Evolutionary conservation across 2,113 vertebrate genomes (phyloP), one percentile per base, ranked within the genome.

Genomic region (Menidia beryllina): DNA sequence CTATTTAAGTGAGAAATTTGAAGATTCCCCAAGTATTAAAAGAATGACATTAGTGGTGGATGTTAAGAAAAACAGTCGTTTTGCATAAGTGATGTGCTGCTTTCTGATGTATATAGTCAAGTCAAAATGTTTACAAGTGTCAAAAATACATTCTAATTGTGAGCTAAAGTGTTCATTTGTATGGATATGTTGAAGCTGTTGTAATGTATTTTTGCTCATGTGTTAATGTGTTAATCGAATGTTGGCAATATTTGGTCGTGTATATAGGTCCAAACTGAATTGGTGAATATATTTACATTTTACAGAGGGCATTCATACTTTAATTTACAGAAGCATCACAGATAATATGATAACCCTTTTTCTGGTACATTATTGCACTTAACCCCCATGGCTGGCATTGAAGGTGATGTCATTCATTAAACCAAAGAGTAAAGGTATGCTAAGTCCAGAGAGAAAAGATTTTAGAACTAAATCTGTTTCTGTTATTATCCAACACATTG

Each of bases 71-170:
- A 30, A 11, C 57, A 72, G 62, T 73, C 69, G 52, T 66, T 75
- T 83, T 66, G 78, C 38, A 82, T 70, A 86, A 67, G 73, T 87
- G 75, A 83, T 88, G 73, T 91, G 93, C 91, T 93, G 92, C 92
- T 93, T 86, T 86, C 88, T 83, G 48, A 78, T 82, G 75, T 91
- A 63, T 69, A 74, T 88, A 82, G 45, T 30, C 68, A 79, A 86
- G 91, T 93, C 90, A 89, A 62, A 86, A 87, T 93, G 93, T 94
- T 94, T 94, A 94, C 93, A 93, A 65, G 77, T 62, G 76, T 81
- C 76, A 81, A 51, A 87, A 79, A 83, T 77, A 77, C 77, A 75
- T 89, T 88, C 26, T 77, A 81, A 71, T 89, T 82, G 69, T 89
- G 90, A 91, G 86, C 78, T 90, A 78, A 65, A 64, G 66, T 81